A percentile compares a stretch with the other conserved stretches of the same genome.
These are phyloP conservation scores for Anguilla obscura DNA, from an alignment of 2,797 vertebrate genomes.

Conservation along the genomic window DNA sequence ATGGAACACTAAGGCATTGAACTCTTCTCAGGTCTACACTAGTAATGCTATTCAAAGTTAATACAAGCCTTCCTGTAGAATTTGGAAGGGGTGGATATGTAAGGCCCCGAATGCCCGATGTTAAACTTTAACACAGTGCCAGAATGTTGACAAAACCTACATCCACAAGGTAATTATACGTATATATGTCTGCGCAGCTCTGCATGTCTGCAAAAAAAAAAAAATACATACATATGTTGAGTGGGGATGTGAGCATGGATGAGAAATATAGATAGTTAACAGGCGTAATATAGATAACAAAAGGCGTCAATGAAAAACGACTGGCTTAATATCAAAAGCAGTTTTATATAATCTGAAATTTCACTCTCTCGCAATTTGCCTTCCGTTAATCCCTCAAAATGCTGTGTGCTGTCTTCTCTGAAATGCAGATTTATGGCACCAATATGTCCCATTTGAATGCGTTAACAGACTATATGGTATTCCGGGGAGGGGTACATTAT, in stretches of 20 bases:
- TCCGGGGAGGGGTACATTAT: constrained; percentile 66
- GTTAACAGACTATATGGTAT: constrained; percentile 73
- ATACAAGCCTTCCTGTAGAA: not conserved
- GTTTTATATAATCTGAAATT: constrained; percentile 58
- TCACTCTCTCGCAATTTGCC: constrained; percentile 62
- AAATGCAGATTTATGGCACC: constrained; percentile 78
- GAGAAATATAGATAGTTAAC: constrained; percentile 43
- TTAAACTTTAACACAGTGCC: not conserved
- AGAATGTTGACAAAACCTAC: not conserved
- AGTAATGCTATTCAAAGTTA: not conserved
- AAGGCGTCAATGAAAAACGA: constrained; percentile 58
- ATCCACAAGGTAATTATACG: not conserved
- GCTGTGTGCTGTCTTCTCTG: constrained; percentile 66
- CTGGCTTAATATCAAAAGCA: constrained; percentile 48
- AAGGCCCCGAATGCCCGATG: not conserved
- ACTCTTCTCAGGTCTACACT: not conserved
- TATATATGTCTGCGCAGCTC: not conserved
- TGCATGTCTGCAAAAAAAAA: constrained; percentile 32
- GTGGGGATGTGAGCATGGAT: constrained; percentile 41
- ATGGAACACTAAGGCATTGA: constrained; percentile 26
- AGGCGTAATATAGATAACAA: constrained; percentile 45
- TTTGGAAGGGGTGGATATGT: not conserved
- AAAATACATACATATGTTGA: constrained; percentile 29
- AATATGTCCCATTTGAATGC: constrained; percentile 75
- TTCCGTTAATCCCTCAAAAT: constrained; percentile 58